phyloP scores from a whole-genome alignment of 2,113 vertebrate genomes.

The Prinia subflava region DNA sequence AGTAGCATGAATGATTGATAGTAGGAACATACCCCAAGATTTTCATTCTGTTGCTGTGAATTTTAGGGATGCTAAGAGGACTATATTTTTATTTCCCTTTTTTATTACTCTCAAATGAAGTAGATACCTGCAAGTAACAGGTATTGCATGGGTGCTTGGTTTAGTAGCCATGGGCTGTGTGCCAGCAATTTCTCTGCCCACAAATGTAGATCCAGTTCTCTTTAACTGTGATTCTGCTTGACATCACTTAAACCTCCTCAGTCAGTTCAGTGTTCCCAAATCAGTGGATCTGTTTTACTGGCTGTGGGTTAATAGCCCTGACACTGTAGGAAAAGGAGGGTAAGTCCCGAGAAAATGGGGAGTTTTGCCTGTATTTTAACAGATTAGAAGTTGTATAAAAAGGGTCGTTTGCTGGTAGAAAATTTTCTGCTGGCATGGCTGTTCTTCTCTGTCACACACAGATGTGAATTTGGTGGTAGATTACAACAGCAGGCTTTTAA shows the following conservation, averaged over 20 bases:
- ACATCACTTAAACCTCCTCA: background rate
- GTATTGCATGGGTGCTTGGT: background rate
- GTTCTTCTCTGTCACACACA: background rate
- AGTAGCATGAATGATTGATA: slow-evolving; percentile 40
- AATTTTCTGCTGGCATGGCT: background rate
- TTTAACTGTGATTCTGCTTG: background rate
- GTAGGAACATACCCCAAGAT: background rate
- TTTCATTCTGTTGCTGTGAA: slow-evolving; percentile 1
- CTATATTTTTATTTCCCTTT: background rate
- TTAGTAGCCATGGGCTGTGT: background rate
- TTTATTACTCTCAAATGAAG: background rate
- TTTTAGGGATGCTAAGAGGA: background rate
- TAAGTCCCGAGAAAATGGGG: background rate
- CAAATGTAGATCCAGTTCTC: background rate
- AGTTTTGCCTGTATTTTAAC: background rate
- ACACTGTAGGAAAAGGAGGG: background rate
- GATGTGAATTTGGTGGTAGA: background rate
- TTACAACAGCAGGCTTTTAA: background rate
- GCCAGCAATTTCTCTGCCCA: background rate
- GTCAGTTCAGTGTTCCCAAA: background rate
- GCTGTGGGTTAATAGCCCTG: background rate
- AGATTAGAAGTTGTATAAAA: background rate
- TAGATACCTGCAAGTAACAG: background rate
- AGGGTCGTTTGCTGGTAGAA: background rate
- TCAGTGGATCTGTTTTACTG: background rate